Evolutionary conservation across 2,113 vertebrate genomes (phyloP).

Genomic region (Eidolon helvum): DNA sequence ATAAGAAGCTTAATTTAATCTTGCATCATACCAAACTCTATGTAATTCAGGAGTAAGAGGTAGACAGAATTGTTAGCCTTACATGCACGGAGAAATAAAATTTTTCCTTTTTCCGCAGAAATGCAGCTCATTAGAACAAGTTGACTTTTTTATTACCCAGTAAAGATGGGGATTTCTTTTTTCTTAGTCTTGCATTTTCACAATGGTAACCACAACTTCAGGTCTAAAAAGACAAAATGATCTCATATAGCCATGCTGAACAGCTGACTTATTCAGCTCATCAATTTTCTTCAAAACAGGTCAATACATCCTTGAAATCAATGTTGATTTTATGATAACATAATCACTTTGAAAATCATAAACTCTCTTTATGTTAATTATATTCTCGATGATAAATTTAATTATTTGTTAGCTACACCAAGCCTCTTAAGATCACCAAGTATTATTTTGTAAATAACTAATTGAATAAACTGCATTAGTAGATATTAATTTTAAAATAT

Average conservation of each 20-base stretch:
- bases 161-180: not conserved
- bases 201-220: not conserved
- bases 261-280: not conserved
- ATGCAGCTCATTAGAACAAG: not conserved
- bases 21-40: not conserved
- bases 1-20: constrained; percentile 24
- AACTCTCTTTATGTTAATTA: not conserved
- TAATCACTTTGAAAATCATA: not conserved
- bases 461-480: not conserved
- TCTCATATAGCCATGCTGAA: not conserved
- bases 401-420: not conserved
- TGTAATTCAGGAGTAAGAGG: not conserved
- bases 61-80: not conserved
- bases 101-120: not conserved
- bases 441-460: not conserved
- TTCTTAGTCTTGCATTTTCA: not conserved
- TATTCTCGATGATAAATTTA: not conserved
- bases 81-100: not conserved
- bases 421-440: not conserved
- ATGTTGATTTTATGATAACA: not conserved
- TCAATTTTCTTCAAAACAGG: not conserved
- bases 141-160: not conserved
- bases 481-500: not conserved
- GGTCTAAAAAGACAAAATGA: not conserved
- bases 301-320: not conserved